These are phyloP conservation scores for Hemiscyllium ocellatum DNA, from an alignment of 2,113 vertebrate genomes.

Conservation along the genomic window DNA sequence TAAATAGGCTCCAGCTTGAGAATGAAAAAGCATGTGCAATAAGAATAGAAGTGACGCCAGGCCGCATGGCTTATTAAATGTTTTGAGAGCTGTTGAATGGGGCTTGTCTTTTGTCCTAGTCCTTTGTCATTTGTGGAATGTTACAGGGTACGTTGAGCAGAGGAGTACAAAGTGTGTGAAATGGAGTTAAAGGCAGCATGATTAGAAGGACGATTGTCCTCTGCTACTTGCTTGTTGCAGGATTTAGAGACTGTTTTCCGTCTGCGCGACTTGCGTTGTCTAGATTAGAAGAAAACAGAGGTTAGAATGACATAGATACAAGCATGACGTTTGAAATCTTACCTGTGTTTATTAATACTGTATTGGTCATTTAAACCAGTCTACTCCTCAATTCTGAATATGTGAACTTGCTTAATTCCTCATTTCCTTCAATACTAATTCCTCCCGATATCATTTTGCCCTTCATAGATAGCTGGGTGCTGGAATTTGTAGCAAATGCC, in stretches of 20 bases:
- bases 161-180: not conserved
- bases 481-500: not conserved
- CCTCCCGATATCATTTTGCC: not conserved
- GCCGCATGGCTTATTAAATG: constrained; percentile 30
- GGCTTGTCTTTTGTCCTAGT: not conserved
- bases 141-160: not conserved
- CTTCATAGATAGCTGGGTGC: constrained; percentile 8
- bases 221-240: not conserved
- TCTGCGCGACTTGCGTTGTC: not conserved
- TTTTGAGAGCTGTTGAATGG: not conserved
- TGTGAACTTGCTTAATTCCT: not conserved
- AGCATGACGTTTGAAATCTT: not conserved
- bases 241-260: not conserved
- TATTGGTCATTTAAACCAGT: not conserved
- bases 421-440: not conserved
- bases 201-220: not conserved
- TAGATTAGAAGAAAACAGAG: not conserved
- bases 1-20: not conserved
- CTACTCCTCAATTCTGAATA: not conserved
- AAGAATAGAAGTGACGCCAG: not conserved
- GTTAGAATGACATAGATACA: not conserved
- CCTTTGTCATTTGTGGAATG: not conserved
- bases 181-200: not conserved
- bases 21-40: not conserved
- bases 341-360: constrained; percentile 9